Evolutionary conservation across 2,113 vertebrate species (phyloP).

Genomic region (Pyxicephalus adspersus): DNA sequence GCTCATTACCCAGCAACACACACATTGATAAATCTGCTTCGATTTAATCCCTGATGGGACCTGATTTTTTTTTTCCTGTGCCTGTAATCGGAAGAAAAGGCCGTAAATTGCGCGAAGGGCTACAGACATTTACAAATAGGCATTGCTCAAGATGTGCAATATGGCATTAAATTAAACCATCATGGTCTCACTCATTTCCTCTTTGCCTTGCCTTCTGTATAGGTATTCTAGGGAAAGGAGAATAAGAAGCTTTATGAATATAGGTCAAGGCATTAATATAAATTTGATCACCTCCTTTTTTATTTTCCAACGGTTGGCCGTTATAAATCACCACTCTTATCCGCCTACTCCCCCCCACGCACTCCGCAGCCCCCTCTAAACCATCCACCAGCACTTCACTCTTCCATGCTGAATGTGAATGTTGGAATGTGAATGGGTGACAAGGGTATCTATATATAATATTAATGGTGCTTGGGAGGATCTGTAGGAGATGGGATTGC

Average conservation of each 20-base stretch:
- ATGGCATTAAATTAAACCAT: neutral
- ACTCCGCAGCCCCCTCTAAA: slow-evolving; percentile 38
- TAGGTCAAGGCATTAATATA: slow-evolving; percentile 81
- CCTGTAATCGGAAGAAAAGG: neutral
- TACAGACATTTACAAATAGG: slow-evolving; percentile 30
- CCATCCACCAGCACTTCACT: slow-evolving; percentile 65
- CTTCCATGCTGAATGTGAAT: slow-evolving; percentile 83
- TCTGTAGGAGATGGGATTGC: slow-evolving; percentile 76
- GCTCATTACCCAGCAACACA: neutral
- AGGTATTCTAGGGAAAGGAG: slow-evolving; percentile 63
- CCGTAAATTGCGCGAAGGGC: neutral
- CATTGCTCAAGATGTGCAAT: slow-evolving; percentile 29
- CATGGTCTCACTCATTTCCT: slow-evolving; percentile 55
- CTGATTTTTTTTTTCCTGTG: neutral
- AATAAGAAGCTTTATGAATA: slow-evolving; percentile 72
- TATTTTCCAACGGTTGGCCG: slow-evolving; percentile 80
- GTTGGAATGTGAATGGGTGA: slow-evolving; percentile 90
- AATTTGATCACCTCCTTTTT: slow-evolving; percentile 83
- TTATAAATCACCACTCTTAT: slow-evolving; percentile 84
- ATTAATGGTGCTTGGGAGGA: slow-evolving; percentile 88
- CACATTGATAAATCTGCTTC: neutral
- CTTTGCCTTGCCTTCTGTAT: slow-evolving; percentile 42
- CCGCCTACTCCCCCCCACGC: slow-evolving; percentile 43
- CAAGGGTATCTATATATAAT: slow-evolving; percentile 99
- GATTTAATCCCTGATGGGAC: neutral